Percentiles rank a stretch among this genome's conserved stretches.
Conservation (phyloP, 2,797 vertebrate genomes). For the Gadopsis marmoratus region DNA sequence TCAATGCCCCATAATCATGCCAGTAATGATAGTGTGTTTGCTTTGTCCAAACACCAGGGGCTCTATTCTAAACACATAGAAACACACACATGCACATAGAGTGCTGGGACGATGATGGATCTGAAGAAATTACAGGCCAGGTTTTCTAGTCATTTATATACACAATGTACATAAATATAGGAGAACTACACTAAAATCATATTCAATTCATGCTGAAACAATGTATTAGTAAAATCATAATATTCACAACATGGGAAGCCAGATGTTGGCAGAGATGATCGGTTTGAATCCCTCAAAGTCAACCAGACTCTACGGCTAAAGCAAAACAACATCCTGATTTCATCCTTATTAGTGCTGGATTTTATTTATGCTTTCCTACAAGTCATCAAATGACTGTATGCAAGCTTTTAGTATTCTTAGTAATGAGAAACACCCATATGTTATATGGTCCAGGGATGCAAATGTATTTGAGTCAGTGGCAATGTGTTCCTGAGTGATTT, state of each 20-base stretch:
- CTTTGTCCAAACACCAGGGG: constrained; percentile 77
- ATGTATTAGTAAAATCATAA: constrained; percentile 34
- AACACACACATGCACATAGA: constrained; percentile 55
- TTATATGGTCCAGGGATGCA: constrained; percentile 28
- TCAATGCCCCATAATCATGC: constrained; percentile 82
- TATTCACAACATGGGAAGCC: constrained; percentile 24
- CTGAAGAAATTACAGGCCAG: constrained; percentile 71
- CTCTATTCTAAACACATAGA: constrained; percentile 73
- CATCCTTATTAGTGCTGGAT: constrained; percentile 27
- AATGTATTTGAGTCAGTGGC: constrained; percentile 51
- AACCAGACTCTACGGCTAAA: constrained; percentile 6
- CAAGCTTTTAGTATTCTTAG: constrained; percentile 37
- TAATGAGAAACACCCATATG: constrained; percentile 59
- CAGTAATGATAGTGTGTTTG: constrained; percentile 81
- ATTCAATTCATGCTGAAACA: constrained; percentile 32
- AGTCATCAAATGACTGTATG: constrained; percentile 48
- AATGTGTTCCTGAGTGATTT: constrained; percentile 43
- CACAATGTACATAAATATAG: constrained; percentile 38
- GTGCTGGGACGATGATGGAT: constrained; percentile 60
- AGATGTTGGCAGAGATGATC: constrained; percentile 15
- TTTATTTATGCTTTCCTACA: constrained; percentile 49
- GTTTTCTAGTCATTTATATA: constrained; percentile 51
- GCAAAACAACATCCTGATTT: constrained; percentile 19
- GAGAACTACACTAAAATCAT: constrained; percentile 38
- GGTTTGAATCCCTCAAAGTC: constrained; percentile 8